A percentile compares a stretch with the other conserved stretches of the same genome.
Evolutionary conservation across 1,140 invertebrate genomes (phyloP).

Genomic region (Helicoverpa zea): DNA sequence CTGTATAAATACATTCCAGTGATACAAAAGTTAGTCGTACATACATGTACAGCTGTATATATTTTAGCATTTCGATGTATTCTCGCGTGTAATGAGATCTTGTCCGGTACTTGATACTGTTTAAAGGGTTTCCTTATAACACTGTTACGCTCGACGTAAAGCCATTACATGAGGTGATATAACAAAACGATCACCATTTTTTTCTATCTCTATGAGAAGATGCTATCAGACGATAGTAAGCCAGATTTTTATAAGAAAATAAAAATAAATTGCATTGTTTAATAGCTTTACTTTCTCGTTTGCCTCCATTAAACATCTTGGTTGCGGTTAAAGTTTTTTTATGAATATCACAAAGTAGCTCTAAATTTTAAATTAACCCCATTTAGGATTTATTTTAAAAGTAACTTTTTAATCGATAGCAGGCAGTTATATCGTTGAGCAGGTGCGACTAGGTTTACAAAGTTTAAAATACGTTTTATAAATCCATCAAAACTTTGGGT

Average conservation of each 20-base stretch:
- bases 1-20: background rate
- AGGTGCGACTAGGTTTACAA: conserved; percentile 69
- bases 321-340: conserved; percentile 42
- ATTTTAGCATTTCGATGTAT: background rate
- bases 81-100: background rate
- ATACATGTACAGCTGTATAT: background rate
- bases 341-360: conserved; percentile 23
- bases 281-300: conserved; percentile 15
- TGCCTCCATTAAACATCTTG: conserved; percentile 15
- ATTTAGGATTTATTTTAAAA: conserved; percentile 53
- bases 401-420: conserved; percentile 54
- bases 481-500: conserved; percentile 76
- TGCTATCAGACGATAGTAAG: background rate
- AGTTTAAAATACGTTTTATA: conserved; percentile 70
- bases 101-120: background rate
- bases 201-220: background rate
- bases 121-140: background rate
- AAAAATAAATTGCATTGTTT: conserved; percentile 1
- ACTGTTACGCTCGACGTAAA: background rate
- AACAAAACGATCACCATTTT: background rate
- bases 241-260: background rate
- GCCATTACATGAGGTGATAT: background rate
- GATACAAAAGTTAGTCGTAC: background rate
- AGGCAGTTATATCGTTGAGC: conserved; percentile 62
- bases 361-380: conserved; percentile 22